These are phyloP conservation scores for Rotaria macrura DNA, from an alignment of 2,888 invertebrate genomes.

Conservation along the genomic window DNA sequence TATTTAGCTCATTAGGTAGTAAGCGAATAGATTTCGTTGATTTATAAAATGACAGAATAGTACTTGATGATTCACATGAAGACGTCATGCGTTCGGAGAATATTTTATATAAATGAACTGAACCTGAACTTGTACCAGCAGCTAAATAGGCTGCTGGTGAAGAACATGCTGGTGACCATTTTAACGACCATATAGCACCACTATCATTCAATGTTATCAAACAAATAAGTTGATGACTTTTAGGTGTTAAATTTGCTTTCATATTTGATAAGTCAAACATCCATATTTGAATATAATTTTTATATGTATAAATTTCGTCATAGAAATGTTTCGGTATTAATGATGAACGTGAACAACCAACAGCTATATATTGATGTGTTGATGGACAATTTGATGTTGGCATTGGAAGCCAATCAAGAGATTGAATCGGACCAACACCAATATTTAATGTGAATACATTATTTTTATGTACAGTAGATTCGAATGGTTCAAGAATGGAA, in stretches of 20 bases:
- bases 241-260: neutral
- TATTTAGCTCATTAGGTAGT: neutral
- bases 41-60: neutral
- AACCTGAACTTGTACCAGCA: constrained; percentile 6
- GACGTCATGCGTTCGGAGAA: neutral
- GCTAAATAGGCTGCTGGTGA: neutral
- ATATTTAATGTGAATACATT: constrained; percentile 1
- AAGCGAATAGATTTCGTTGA: neutral
- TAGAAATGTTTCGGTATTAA: neutral
- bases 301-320: neutral
- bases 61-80: neutral
- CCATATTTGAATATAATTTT: constrained; percentile 12
- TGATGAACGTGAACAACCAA: constrained; percentile 6
- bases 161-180: neutral
- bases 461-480: neutral
- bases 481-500: neutral
- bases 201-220: neutral
- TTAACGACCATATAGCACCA: neutral
- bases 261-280: neutral
- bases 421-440: neutral
- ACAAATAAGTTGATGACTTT: neutral
- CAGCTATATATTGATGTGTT: neutral
- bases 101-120: neutral
- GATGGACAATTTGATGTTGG: neutral
- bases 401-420: constrained; percentile 7